phyloP scores from a whole-genome alignment of 2,888 invertebrate genomes.

The Drosophila ustulata region DNA sequence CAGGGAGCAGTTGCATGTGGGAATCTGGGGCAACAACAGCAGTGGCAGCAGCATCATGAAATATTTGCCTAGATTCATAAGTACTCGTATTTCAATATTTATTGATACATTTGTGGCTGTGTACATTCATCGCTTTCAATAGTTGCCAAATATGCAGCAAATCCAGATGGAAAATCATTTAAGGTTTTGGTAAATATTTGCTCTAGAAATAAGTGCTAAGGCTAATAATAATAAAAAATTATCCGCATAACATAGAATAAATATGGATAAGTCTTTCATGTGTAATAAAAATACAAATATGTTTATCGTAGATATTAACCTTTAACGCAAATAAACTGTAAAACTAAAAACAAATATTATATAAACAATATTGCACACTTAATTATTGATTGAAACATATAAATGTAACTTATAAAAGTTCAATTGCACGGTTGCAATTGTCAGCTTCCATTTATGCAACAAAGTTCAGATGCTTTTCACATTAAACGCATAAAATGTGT shows the following conservation, averaged over 20 bases:
- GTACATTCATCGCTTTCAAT: constrained; percentile 3
- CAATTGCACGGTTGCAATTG: constrained; percentile 2
- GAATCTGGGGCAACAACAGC: constrained; percentile 25
- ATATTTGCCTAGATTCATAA: constrained; percentile 64
- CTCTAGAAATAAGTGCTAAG: background rate
- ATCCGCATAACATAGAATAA: background rate
- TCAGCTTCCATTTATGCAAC: background rate
- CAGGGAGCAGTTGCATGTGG: constrained; percentile 47
- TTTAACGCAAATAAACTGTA: too few species aligned
- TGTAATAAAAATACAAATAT: background rate
- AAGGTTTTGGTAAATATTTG: background rate
- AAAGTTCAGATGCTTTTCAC: background rate
- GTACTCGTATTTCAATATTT: constrained; percentile 62
- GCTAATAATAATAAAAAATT: background rate
- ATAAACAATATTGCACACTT: too few species aligned
- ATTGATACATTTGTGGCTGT: constrained; percentile 38
- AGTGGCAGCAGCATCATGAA: constrained; percentile 41
- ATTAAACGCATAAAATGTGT: background rate
- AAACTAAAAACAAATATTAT: too few species aligned
- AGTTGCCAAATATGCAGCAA: constrained; percentile 12
- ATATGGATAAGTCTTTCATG: background rate
- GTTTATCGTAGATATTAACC: background rate
- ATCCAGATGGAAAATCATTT: background rate
- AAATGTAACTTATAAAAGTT: background rate
- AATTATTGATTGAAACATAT: too few species aligned